Evolutionary conservation across 2,888 invertebrate genomes (phyloP).

Genomic region (Cheilosia grossa): DNA sequence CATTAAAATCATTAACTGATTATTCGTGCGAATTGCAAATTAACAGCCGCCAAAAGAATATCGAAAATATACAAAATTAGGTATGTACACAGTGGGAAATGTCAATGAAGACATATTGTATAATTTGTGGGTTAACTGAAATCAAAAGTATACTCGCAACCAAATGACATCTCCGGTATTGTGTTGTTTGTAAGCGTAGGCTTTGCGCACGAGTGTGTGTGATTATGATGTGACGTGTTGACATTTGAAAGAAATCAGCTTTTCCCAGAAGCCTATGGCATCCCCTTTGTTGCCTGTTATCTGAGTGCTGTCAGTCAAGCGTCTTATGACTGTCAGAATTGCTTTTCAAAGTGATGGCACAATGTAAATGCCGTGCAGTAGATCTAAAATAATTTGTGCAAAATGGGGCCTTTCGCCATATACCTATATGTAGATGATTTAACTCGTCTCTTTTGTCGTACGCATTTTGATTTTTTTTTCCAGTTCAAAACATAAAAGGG

Average conservation of each 20-base stretch:
- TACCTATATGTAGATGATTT: neutral
- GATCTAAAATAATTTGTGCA: slow-evolving; percentile 39
- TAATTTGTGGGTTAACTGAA: neutral
- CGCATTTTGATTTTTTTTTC: slow-evolving; percentile 11
- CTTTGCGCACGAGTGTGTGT: slow-evolving; percentile 37
- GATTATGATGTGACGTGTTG: slow-evolving; percentile 27
- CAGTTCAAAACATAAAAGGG: slow-evolving; percentile 32
- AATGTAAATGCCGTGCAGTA: slow-evolving; percentile 53
- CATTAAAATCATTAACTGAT: slow-evolving; percentile 2
- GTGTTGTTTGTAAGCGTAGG: neutral
- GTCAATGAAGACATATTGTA: neutral
- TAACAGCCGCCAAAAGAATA: neutral
- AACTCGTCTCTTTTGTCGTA: slow-evolving; percentile 10
- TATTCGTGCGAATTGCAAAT: neutral
- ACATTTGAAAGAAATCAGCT: slow-evolving; percentile 37
- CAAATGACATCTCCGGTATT: neutral
- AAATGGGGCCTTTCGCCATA: slow-evolving; percentile 20
- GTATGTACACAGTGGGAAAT: neutral
- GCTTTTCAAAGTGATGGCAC: slow-evolving; percentile 51
- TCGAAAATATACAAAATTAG: neutral
- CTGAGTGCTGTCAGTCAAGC: slow-evolving; percentile 52
- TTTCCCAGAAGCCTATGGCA: slow-evolving; percentile 9
- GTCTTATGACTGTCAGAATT: slow-evolving; percentile 55
- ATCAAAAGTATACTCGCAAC: neutral
- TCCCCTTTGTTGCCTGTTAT: slow-evolving; percentile 36